Conservation (phyloP, 2,888 invertebrate species). For the Dorcus parallelipipedus region DNA sequence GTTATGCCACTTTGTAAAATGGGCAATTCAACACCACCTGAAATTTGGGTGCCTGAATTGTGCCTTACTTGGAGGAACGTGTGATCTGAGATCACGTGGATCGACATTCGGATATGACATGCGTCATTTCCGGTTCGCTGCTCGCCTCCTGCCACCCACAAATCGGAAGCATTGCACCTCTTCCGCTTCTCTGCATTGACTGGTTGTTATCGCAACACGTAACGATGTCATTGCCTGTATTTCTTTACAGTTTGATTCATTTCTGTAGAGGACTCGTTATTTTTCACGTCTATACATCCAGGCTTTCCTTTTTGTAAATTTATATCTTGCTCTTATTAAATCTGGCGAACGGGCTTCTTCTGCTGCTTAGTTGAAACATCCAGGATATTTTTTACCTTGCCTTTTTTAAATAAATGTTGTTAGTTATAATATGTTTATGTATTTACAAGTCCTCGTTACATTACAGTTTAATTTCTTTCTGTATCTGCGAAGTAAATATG, state of each 20-base stretch:
- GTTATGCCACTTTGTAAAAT: no score
- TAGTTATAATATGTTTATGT: no score
- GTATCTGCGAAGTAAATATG: no score
- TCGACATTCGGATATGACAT: slow-evolving; percentile 32
- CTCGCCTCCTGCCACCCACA: slow-evolving; percentile 27
- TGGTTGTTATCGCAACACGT: slow-evolving; percentile 25
- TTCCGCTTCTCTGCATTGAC: slow-evolving; percentile 15
- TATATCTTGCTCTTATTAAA: neutral
- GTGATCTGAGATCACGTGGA: slow-evolving; percentile 31
- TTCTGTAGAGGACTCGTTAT: neutral
- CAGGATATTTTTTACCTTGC: no score
- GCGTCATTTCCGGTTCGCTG: slow-evolving; percentile 35
- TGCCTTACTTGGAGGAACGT: slow-evolving; percentile 9
- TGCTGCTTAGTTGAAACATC: no score
- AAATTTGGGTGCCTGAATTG: neutral
- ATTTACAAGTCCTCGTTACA: no score
- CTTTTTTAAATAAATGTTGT: no score
- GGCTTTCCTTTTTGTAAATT: slow-evolving; percentile 1
- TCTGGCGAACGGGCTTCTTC: no score
- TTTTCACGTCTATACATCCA: neutral
- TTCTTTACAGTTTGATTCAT: slow-evolving; percentile 3
- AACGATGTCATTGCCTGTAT: slow-evolving; percentile 23
- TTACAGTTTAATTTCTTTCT: no score
- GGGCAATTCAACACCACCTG: neutral
- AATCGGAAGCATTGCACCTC: slow-evolving; percentile 20